Conservation (phyloP, 2,797 vertebrate species). For the Scyliorhinus canicula region DNA sequence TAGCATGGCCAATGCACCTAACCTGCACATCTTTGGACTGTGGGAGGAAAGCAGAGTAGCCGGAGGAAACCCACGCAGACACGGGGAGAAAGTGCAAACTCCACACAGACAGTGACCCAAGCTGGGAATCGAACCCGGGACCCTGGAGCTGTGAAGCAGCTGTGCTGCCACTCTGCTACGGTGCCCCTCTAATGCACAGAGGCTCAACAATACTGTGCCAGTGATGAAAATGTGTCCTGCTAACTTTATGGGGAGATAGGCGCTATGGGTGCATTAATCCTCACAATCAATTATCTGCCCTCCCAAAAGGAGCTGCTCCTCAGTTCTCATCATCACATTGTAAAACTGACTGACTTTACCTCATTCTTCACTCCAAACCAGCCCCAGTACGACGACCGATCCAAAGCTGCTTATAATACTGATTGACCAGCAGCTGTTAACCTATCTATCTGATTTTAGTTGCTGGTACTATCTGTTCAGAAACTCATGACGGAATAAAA, state of each 20-base stretch:
- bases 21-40: no score
- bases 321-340: slow-evolving; percentile 24
- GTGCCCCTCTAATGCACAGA: no score
- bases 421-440: slow-evolving; percentile 37
- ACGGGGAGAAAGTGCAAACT: no score
- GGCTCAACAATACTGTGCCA: background rate
- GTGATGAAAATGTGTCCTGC: background rate
- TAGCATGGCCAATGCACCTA: no score
- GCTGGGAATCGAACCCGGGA: no score
- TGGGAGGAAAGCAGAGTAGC: no score
- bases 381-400: background rate
- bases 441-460: slow-evolving; percentile 37
- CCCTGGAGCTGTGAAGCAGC: no score
- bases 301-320: slow-evolving; percentile 18
- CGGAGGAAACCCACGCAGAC: no score
- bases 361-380: slow-evolving; percentile 31
- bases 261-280: slow-evolving; percentile 6
- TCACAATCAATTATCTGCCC: slow-evolving; percentile 33
- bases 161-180: no score
- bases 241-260: background rate
- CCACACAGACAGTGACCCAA: no score
- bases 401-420: slow-evolving; percentile 31
- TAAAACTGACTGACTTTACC: slow-evolving; percentile 6
- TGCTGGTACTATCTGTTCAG: slow-evolving; percentile 36
- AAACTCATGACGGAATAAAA: slow-evolving; percentile 37